Conservation (phyloP, 2,113 vertebrate species). For the Cyanistes caeruleus region DNA sequence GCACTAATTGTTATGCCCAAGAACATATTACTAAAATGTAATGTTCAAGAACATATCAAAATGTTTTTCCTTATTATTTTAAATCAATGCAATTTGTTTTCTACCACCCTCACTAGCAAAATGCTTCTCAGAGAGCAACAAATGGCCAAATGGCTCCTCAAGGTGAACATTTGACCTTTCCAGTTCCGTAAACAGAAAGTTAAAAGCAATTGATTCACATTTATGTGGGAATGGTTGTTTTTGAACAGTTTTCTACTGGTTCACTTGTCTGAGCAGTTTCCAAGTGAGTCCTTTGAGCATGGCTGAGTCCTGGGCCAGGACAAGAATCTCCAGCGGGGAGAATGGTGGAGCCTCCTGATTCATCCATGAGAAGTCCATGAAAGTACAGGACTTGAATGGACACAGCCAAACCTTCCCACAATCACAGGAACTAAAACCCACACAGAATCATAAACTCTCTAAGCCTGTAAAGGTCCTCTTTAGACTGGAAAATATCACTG, state of each 20-base stretch:
- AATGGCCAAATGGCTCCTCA: neutral
- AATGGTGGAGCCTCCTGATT: accelerated
- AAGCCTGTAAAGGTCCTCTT: neutral
- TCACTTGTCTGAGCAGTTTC: neutral
- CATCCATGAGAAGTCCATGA: neutral
- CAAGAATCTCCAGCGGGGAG: neutral
- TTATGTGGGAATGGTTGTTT: neutral
- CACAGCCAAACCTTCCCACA: neutral
- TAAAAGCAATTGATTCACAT: neutral
- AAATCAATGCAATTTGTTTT: neutral
- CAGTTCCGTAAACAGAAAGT: neutral
- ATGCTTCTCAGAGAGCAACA: neutral
- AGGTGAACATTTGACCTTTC: neutral
- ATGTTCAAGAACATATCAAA: neutral
- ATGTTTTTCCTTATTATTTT: neutral
- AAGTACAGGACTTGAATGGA: neutral
- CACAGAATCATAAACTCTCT: neutral
- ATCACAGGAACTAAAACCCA: neutral
- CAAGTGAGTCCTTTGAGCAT: accelerated
- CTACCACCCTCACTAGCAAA: neutral
- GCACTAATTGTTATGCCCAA: neutral
- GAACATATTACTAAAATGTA: neutral
- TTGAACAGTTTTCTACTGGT: neutral
- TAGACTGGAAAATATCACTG: neutral
- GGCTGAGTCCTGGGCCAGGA: neutral